Conservation (phyloP, 2,113 vertebrate genomes). For the Perca flavescens region DNA sequence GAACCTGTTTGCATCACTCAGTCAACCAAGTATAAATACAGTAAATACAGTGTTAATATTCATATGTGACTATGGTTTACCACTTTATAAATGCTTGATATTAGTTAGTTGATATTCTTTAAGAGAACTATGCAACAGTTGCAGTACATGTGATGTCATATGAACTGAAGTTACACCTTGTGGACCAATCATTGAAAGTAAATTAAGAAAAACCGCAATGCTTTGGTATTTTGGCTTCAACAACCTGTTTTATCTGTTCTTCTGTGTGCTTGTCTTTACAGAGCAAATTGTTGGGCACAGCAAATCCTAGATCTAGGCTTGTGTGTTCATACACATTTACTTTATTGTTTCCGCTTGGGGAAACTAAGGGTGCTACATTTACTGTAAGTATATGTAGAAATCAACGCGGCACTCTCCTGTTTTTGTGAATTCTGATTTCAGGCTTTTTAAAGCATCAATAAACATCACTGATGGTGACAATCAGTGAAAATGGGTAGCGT, state of each 20-base stretch:
- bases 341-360: conserved; percentile 6
- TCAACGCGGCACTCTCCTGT: conserved; percentile 51
- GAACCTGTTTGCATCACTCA: not conserved
- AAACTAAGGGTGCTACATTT: conserved; percentile 35
- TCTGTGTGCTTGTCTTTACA: conserved; percentile 22
- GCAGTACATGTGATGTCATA: conserved; percentile 3
- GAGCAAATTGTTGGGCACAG: not conserved
- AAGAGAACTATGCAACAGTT: conserved; percentile 5
- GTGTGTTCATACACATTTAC: conserved; percentile 25
- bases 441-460: conserved; percentile 77
- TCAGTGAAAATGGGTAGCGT: conserved; percentile 67
- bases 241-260: conserved; percentile 24
- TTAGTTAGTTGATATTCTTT: not conserved
- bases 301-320: conserved; percentile 17
- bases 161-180: not conserved
- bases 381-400: conserved; percentile 60
- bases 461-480: conserved; percentile 74
- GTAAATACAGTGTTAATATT: not conserved
- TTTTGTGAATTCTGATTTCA: conserved; percentile 49
- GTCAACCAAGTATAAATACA: not conserved
- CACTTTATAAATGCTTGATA: not conserved
- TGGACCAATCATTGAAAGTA: conserved; percentile 43
- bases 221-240: conserved; percentile 13
- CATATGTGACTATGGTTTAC: not conserved
- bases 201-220: conserved; percentile 38